Base-by-base conservation (phyloP, 2,888 invertebrate genomes). In the Odontothrips loti region DNA sequence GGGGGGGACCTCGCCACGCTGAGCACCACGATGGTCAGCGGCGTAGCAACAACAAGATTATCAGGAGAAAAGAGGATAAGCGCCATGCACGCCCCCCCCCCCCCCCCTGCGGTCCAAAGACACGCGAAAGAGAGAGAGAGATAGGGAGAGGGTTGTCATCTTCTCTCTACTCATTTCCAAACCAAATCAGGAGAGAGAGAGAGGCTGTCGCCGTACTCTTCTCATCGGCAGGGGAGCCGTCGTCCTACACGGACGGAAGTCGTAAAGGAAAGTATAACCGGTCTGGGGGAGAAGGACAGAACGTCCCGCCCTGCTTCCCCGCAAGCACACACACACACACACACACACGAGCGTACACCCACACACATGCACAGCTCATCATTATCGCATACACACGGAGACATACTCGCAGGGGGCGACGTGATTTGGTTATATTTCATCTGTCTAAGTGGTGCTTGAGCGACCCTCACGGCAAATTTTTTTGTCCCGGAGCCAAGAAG, bases 381-480 rank as follows among this genome's bases (percentile, higher is more conserved):
- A 43, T 43, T 4, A 43, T 43, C 63, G 10, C 63, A 63, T 10
- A 9, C 68, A 68, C 68, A 68, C 68, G 11, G 8, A 68, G 23
- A 27, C 68, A 9, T 12, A 75, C 11, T 23, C 51, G 34, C 3
- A 58, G 58, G 34, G 34, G 6, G 58, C 58, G 58, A 43, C 12
- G 11, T 27, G 68, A 75, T 75, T 75, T 75, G 68, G 68, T 11
- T 75, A 75, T 75, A 75, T 75, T 75, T 75, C 68, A 75, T 75
- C 68, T 75, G 23, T 27, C 68, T 75, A 75, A 75, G 68, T 75
- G 68, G 68, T 75, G 68, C 68, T 75, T 75, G 68, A 75, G 68
- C 23, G 68, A 10, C 68, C 68, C 68, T 75, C 68, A 27, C 68
- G 68, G 68, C 68, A 27, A 27, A 75, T 12, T 75, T 27, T 27